phyloP scores from a whole-genome alignment of 2,888 invertebrate genomes.

The Philonicus albiceps region DNA sequence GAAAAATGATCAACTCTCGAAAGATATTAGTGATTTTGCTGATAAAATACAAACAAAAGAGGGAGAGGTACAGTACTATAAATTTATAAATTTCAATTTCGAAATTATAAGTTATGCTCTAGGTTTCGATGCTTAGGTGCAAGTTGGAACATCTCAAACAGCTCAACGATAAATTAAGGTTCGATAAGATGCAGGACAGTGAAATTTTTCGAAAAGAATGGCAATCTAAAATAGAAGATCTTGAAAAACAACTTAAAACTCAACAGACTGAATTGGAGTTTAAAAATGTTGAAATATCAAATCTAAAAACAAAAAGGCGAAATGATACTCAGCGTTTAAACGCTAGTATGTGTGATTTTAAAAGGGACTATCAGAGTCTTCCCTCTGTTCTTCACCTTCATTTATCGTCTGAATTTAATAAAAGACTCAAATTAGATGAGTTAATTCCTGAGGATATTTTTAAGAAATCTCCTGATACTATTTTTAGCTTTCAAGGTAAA shows the following conservation, averaged over 20 bases:
- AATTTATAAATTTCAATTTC: neutral
- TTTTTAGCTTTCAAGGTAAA: slow-evolving; percentile 40
- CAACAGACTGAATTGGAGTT: slow-evolving; percentile 48
- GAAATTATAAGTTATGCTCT: neutral
- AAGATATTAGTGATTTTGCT: slow-evolving; percentile 38
- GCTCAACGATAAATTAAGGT: slow-evolving; percentile 43
- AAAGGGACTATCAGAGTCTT: neutral
- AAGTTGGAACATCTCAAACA: slow-evolving; percentile 46
- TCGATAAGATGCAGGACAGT: slow-evolving; percentile 46
- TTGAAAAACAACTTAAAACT: slow-evolving; percentile 45
- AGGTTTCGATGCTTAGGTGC: slow-evolving; percentile 47
- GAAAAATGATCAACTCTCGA: slow-evolving; percentile 46
- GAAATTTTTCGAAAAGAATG: slow-evolving; percentile 45
- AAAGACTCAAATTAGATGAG: neutral
- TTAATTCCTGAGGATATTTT: neutral
- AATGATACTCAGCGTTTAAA: slow-evolving; percentile 42
- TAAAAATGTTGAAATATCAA: slow-evolving; percentile 47
- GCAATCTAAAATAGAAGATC: slow-evolving; percentile 46
- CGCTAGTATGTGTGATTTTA: neutral
- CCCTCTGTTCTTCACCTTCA: neutral
- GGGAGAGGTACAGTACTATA: slow-evolving; percentile 45
- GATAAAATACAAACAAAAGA: slow-evolving; percentile 50
- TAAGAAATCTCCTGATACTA: neutral
- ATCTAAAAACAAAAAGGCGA: slow-evolving; percentile 43
- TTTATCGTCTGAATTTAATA: neutral